phyloP scores from a whole-genome alignment of 2,797 vertebrate species.

The Eulemur albifrons region DNA sequence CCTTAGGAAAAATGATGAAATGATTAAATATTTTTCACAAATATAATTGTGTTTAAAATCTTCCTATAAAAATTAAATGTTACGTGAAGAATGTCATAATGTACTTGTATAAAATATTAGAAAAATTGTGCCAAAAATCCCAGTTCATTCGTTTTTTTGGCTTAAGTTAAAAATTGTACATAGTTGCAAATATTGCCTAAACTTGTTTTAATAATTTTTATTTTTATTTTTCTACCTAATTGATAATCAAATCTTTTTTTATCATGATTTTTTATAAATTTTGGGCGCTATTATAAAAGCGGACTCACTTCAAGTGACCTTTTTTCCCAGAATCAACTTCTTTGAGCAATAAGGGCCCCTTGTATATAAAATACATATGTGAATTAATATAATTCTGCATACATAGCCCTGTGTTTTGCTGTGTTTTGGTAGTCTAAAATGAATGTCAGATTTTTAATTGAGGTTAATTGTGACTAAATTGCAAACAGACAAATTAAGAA shows the following conservation, averaged over 20 bases:
- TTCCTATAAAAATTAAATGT: slow-evolving; percentile 27
- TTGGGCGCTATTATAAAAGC: background rate
- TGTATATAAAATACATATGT: background rate
- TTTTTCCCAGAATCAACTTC: background rate
- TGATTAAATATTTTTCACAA: background rate
- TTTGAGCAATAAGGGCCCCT: background rate
- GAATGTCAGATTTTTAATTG: slow-evolving; percentile 10
- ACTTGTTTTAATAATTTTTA: background rate
- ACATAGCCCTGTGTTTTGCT: background rate
- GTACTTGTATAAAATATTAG: background rate
- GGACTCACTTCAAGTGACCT: background rate
- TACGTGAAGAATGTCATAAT: background rate
- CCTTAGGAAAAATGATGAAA: background rate
- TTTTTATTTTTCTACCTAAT: background rate
- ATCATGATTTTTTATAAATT: background rate
- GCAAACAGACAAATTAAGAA: background rate
- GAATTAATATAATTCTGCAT: background rate
- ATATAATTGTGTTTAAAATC: background rate
- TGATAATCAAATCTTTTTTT: background rate
- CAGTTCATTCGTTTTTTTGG: background rate
- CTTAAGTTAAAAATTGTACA: background rate
- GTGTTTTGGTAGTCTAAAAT: background rate
- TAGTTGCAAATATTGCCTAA: background rate
- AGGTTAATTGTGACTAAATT: slow-evolving; percentile 30
- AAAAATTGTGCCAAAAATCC: background rate